Conservation (phyloP, 1,140 invertebrate species). For the Mya arenaria region DNA sequence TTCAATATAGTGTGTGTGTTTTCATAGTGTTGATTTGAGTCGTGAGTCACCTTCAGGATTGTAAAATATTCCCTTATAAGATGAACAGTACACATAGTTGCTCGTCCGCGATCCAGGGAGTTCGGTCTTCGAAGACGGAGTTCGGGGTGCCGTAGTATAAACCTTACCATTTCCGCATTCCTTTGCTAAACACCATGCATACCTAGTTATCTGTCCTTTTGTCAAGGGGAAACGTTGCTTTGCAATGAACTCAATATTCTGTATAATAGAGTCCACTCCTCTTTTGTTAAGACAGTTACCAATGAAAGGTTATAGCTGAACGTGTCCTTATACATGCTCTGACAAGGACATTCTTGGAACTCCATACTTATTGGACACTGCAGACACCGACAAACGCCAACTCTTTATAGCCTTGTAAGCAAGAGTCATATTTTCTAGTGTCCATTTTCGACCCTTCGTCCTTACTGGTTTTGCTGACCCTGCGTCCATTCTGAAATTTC, state of each 20-base stretch:
- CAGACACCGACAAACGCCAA: not conserved
- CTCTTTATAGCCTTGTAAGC: not conserved
- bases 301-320: too few species aligned
- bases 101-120: not conserved
- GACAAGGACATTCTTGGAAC: not conserved
- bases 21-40: not conserved
- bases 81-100: not conserved
- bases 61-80: not conserved
- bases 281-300: not conserved
- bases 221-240: not conserved
- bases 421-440: not conserved
- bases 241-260: not conserved
- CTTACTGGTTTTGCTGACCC: not conserved
- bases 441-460: not conserved
- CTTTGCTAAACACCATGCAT: not conserved
- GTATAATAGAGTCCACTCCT: not conserved
- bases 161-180: constrained; percentile 1
- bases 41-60: not conserved
- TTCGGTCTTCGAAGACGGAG: not conserved
- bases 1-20: not conserved
- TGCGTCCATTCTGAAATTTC: too few species aligned
- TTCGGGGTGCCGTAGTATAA: not conserved
- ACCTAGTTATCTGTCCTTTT: not conserved
- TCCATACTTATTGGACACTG: not conserved
- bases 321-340: not conserved